Evolutionary conservation across 2,797 vertebrate genomes (phyloP).

Genomic region (Microhierax caerulescens): DNA sequence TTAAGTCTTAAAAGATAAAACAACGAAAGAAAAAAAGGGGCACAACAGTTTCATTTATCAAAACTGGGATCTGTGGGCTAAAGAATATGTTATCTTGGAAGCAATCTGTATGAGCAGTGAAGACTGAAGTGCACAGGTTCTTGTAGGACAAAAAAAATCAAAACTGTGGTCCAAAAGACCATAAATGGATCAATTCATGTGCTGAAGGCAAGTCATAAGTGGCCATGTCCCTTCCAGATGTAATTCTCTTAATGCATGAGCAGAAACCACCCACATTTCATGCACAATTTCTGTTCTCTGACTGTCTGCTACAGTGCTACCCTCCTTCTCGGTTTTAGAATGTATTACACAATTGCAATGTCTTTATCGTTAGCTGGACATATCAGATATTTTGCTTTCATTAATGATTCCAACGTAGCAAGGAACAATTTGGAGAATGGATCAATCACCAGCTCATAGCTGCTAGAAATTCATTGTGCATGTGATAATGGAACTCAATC

Average conservation of each 20-base stretch:
- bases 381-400: neutral
- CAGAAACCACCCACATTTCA: neutral
- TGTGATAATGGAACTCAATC: neutral
- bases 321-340: neutral
- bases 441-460: neutral
- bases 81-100: neutral
- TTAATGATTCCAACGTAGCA: neutral
- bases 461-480: neutral
- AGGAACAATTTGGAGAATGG: neutral
- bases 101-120: neutral
- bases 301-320: neutral
- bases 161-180: neutral
- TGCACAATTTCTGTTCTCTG: neutral
- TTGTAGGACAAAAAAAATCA: neutral
- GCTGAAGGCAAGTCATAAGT: neutral
- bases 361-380: neutral
- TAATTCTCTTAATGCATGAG: neutral
- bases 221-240: neutral
- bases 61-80: neutral
- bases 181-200: neutral
- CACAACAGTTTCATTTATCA: neutral
- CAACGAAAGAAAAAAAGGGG: rapidly evolving
- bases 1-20: neutral
- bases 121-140: neutral
- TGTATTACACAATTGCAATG: neutral